Evolutionary conservation across 2,113 vertebrate species (phyloP), one percentile per base, ranked within the genome.

Genomic region (Tricholaema leucomelas): DNA sequence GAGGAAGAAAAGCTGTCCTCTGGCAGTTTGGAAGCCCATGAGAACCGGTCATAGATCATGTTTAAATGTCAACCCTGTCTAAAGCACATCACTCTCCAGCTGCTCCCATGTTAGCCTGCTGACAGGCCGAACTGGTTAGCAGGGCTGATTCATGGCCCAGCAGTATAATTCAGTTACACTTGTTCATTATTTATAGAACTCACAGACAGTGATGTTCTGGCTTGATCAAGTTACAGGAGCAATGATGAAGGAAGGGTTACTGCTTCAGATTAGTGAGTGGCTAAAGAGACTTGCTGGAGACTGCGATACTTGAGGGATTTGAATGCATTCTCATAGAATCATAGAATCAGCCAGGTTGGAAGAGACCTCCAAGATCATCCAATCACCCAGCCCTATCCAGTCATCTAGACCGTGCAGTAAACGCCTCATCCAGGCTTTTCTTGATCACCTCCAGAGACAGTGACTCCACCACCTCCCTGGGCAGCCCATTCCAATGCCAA

Each of bases 101-200:
- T 71, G 84, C 81, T 93, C 60, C 61, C 18, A 6, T 31, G 46
- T 67, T 79, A 73, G 67, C 88, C 81, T 42, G 8, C 73, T 46
- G 87, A 80, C 58, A 80, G 76, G 59, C 76, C 0, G 2, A 79
- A 81, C 81, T 64, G 73, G 59, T 82, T 87, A 76, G 52, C 35
- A 19, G 88, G 56, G 48, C 25, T 91, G 58, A 88, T 91, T 92
- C 75, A 71, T 33, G 64, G 81, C 74, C 69, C 81, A 36, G 92
- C 74, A n/a, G 20, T 60, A 73, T 55, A 84, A 63, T 86, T 55
- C 77, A 64, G 15, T 40, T 92, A 46, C 3, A 1, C 66, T 66
- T 87, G 59, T 91, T 79, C 72, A 38, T 74, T 88, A 65, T 81
- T 96, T 93, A 61, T 61, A 72, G 81, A 75, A 93, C 85, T 87